These are phyloP conservation scores for Gymnocypris eckloni DNA, from an alignment of 2,797 vertebrate species.

Conservation along the genomic window DNA sequence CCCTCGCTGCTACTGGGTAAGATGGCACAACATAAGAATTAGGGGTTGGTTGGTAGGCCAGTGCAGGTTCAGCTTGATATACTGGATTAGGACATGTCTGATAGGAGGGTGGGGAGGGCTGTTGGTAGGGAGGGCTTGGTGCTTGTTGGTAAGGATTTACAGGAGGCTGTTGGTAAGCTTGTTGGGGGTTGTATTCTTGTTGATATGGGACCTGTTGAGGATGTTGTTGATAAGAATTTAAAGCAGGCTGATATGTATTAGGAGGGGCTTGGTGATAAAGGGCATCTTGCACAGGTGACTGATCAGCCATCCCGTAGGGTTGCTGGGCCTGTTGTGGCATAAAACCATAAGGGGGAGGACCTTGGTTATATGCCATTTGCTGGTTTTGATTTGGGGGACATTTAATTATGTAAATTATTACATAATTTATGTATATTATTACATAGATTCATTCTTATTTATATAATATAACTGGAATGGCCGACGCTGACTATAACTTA, in stretches of 20 bases:
- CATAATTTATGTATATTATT: neutral
- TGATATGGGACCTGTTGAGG: conserved; percentile 64
- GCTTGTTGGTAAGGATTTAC: conserved; percentile 70
- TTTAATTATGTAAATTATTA: no score
- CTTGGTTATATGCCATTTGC: conserved; percentile 72
- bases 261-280: conserved; percentile 74
- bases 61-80: conserved; percentile 68
- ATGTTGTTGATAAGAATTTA: conserved; percentile 71
- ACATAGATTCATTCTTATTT: neutral
- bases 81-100: conserved; percentile 55
- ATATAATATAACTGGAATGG: neutral
- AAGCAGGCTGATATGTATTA: conserved; percentile 72
- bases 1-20: conserved; percentile 80
- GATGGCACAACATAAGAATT: conserved; percentile 75
- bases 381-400: conserved; percentile 79
- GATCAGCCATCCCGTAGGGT: conserved; percentile 77
- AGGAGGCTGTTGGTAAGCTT: conserved; percentile 67
- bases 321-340: conserved; percentile 76
- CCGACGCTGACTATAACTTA: neutral
- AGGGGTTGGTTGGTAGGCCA: conserved; percentile 73
- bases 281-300: conserved; percentile 73
- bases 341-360: conserved; percentile 72
- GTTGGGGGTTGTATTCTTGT: conserved; percentile 68
- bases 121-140: conserved; percentile 59
- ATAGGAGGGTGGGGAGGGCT: conserved; percentile 57